phyloP scores from a whole-genome alignment of 2,797 vertebrate species.

The Hypotaenidia philippensis region DNA sequence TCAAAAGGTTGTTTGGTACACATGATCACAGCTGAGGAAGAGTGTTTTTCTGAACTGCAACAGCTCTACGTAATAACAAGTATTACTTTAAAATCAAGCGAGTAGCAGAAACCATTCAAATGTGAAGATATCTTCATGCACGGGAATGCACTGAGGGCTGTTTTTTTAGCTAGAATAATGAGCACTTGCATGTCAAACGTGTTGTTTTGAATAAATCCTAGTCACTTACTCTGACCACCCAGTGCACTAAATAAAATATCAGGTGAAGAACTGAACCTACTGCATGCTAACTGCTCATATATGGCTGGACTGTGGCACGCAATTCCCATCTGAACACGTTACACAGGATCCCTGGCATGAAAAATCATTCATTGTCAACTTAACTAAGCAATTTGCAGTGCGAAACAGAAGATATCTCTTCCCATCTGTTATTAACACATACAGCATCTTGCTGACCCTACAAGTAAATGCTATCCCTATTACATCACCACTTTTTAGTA shows the following conservation, averaged over 20 bases:
- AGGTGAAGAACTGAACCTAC: not conserved
- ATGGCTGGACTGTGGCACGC: not conserved
- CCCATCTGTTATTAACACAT: not conserved
- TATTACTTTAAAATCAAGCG: slow-evolving; percentile 19
- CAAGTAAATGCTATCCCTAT: not conserved
- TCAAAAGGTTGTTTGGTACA: slow-evolving; percentile 14
- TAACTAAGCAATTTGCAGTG: not conserved
- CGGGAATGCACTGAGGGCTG: slow-evolving; percentile 22
- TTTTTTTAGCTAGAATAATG: slow-evolving; percentile 29
- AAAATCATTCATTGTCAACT: slow-evolving; percentile 7
- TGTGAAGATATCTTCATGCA: not conserved
- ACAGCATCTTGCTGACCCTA: not conserved
- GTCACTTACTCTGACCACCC: not conserved
- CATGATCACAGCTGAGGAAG: slow-evolving; percentile 14
- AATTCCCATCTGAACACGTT: not conserved
- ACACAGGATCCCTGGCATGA: not conserved
- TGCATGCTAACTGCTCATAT: not conserved
- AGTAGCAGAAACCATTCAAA: slow-evolving; percentile 46
- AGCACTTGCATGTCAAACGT: not conserved
- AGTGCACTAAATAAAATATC: not conserved
- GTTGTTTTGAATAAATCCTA: not conserved
- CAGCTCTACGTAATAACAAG: slow-evolving; percentile 17
- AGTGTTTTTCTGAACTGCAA: slow-evolving; percentile 16
- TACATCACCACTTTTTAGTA: not conserved
- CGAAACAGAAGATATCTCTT: not conserved